Base-by-base conservation (phyloP, 37 sponge, comb jelly and placozoan species). In the Halichondria panicea region DNA sequence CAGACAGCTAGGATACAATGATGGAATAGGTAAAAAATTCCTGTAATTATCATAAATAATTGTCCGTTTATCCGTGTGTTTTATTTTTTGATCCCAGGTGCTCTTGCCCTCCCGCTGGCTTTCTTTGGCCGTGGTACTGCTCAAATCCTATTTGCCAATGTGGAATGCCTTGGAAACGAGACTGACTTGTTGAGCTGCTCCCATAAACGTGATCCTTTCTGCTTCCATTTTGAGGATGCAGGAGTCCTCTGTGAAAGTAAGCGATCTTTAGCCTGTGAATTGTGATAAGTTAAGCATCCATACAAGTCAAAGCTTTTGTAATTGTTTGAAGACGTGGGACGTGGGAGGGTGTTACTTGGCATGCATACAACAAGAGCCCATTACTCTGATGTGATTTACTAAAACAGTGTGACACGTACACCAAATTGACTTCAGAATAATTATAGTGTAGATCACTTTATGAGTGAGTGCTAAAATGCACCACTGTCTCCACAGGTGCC, bases 1-100 rank as follows among this genome's bases (percentile, higher is more conserved):
- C 35, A 58, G 86, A 63, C 86, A 85, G 43, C 74, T 85, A 21
- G 86, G 79, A 22, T 78, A 30, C 57, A 67, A 27, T 33, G 42
- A 37, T 21, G 57, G 33, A 55, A 46, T 22, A 4, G 33, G 13
- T 30, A 36, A 8, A 9, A 11, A 66, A 11, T 8, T 9, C n/a
- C 62, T 60, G 18, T 50, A 12, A 50, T 18, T 50, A 50, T 12
- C 12, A 18, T 19, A 50, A 50, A 50, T 50, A 18, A 50, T 50
- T 50, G 18, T 50, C 18, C 18, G 30, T 44, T 4, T 40, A 7
- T 44, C 48, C 9, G 27, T 43, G 15, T 70, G 8, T 48, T 30
- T 70, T 21, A n/a, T n/a, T 40, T 4, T 27, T 1, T 50, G 54
- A 3, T 46, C 42, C 37, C 76, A 76, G 76, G 52, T 76, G 76